Percentiles rank a stretch among this genome's conserved stretches.
These are phyloP conservation scores for Lophura nycthemera DNA, from an alignment of 2,113 vertebrate genomes.

Conservation along the genomic window DNA sequence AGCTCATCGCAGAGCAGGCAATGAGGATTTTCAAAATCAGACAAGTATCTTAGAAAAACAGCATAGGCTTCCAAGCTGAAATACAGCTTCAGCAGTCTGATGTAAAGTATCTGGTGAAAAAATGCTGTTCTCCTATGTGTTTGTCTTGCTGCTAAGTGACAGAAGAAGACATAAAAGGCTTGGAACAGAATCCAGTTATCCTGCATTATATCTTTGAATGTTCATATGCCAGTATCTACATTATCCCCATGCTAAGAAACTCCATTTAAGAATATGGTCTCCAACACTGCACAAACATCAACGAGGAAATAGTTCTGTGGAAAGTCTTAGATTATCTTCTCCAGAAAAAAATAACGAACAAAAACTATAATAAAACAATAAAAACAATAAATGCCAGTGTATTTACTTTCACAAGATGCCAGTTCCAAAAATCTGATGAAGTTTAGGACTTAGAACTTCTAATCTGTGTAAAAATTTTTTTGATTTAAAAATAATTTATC, in stretches of 20 bases:
- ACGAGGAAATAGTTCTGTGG: background rate
- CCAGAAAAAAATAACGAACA: background rate
- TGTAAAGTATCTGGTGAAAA: background rate
- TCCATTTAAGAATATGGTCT: background rate
- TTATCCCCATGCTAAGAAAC: background rate
- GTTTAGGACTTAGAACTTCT: background rate
- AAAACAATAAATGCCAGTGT: background rate
- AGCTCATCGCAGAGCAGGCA: conserved; percentile 10
- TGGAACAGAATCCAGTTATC: background rate
- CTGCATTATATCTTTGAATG: background rate
- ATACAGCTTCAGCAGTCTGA: background rate
- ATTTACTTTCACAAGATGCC: background rate
- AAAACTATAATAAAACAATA: background rate
- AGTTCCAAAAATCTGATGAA: background rate
- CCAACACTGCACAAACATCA: background rate
- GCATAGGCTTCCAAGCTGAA: background rate
- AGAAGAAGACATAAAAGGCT: background rate
- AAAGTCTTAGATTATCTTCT: background rate
- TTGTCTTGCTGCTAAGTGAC: background rate
- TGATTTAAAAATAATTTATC: background rate
- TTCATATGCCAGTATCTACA: background rate
- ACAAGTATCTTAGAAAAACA: background rate
- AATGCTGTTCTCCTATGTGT: rapidly evolving
- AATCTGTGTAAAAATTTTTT: background rate
- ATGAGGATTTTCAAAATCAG: background rate